phyloP scores from a whole-genome alignment of 2,888 invertebrate genomes.

The Temnothorax rugatulus region DNA sequence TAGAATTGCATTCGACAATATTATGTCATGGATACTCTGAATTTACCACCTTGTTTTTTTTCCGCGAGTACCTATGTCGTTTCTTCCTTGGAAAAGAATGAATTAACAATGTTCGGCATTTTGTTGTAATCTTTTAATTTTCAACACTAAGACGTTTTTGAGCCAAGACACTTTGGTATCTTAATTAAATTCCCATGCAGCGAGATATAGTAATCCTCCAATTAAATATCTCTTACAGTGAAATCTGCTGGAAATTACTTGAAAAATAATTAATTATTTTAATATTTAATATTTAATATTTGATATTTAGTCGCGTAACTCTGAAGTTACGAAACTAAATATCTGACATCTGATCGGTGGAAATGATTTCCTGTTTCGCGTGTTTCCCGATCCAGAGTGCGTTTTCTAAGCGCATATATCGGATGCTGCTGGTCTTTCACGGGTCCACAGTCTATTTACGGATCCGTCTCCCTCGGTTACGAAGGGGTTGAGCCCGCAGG shows the following conservation, averaged over 20 bases:
- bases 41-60: neutral
- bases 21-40: neutral
- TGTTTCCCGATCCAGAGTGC: neutral
- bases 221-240: slow-evolving; percentile 2
- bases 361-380: neutral
- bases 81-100: neutral
- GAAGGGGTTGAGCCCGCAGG: slow-evolving; percentile 59
- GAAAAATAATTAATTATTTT: neutral
- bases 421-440: slow-evolving; percentile 44
- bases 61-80: neutral
- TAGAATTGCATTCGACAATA: slow-evolving; percentile 35
- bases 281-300: neutral
- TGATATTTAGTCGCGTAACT: neutral
- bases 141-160: neutral
- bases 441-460: slow-evolving; percentile 62
- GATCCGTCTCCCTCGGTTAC: slow-evolving; percentile 35
- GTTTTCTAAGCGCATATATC: slow-evolving; percentile 26
- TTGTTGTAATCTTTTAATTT: slow-evolving; percentile 4
- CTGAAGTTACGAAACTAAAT: neutral
- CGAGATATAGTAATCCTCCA: slow-evolving; percentile 14
- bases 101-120: neutral
- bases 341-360: neutral
- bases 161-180: neutral
- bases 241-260: neutral
- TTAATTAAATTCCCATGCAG: neutral